Conservation (phyloP, 2,888 invertebrate species). For the Lasioglossum leucozonium region DNA sequence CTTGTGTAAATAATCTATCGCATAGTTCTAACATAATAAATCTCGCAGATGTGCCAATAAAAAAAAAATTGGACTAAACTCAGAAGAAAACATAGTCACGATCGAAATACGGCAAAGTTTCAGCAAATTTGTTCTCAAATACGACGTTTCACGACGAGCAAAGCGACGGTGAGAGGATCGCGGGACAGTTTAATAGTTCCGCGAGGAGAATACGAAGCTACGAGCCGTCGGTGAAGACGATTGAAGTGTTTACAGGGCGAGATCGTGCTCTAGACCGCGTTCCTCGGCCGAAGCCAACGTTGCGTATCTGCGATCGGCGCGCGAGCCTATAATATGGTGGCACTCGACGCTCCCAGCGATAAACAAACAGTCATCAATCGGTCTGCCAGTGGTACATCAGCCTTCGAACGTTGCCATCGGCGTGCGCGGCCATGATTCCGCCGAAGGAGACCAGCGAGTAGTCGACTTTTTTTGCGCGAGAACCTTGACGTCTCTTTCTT, state of each 20-base stretch:
- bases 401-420: conserved; percentile 19
- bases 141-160: too few relatives aligned
- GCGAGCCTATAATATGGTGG: conserved; percentile 32
- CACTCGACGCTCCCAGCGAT: conserved; percentile 41
- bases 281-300: background rate
- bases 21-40: too few relatives aligned
- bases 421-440: background rate
- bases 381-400: conserved; percentile 14
- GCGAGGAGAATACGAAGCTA: background rate
- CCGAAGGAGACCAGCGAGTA: background rate
- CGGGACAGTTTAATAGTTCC: background rate
- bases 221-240: conserved; percentile 9
- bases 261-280: conserved; percentile 17
- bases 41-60: too few relatives aligned
- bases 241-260: conserved; percentile 37
- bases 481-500: background rate
- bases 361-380: conserved; percentile 51
- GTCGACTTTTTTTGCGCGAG: conserved; percentile 2
- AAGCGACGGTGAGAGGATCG: too few relatives aligned
- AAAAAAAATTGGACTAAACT: too few relatives aligned
- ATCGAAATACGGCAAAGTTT: too few relatives aligned
- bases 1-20: too few relatives aligned
- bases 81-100: too few relatives aligned
- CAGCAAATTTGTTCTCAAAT: too few relatives aligned
- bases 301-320: background rate